Base-by-base conservation (phyloP, 2,113 vertebrate species). In the human (Homo sapiens) region DNA sequence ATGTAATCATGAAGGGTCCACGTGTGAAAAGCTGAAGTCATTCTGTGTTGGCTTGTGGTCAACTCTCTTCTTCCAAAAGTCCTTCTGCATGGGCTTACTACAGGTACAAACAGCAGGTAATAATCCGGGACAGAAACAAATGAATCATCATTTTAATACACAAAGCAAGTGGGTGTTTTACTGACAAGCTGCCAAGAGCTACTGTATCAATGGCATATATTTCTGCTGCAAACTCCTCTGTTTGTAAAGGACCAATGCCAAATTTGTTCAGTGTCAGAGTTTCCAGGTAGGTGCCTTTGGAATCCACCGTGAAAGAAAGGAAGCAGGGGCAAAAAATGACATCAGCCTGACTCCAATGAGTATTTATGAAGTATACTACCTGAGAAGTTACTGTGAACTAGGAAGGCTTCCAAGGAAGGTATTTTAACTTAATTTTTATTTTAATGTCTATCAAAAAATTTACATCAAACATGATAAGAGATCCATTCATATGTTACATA, bases 371-470 rank as follows among this genome's bases (percentile, higher is more conserved):
- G 3, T 38, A n/a, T 70, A 50, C 23, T 45, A 18, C 55, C 2
- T 73, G 30, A 87, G 50, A 97, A 96, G 94, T 72, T 72, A 17
- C 22, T 90, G n/a, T 86, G 17, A 92, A 97, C 88, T 81, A 40
- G 2, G 81, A 94, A 94, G 48, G 7, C 64, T 82, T 94, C 85
- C 32, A 68, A 55, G 27, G 27, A 87, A 55, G 12, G 14, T 18
- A 78, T 70, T 89, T 92, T 90, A 68, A 75, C 55, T 45, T 79
- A 73, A 50, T 12, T 64, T 84, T 90, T 20, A 55, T 92, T n/a
- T 5, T 23, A 94, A 76, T 76, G 10, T 82, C 66, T 92, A 25
- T 80, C 40, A 80, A 85, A 48, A 64, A 81, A 64, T 82, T 86
- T 80, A 81, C 22, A 89, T 92, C 17, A 95, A 94, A 73, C 10